These are phyloP conservation scores for Harpagoxenus sublaevis DNA, from an alignment of 2,888 invertebrate genomes.

Conservation along the genomic window DNA sequence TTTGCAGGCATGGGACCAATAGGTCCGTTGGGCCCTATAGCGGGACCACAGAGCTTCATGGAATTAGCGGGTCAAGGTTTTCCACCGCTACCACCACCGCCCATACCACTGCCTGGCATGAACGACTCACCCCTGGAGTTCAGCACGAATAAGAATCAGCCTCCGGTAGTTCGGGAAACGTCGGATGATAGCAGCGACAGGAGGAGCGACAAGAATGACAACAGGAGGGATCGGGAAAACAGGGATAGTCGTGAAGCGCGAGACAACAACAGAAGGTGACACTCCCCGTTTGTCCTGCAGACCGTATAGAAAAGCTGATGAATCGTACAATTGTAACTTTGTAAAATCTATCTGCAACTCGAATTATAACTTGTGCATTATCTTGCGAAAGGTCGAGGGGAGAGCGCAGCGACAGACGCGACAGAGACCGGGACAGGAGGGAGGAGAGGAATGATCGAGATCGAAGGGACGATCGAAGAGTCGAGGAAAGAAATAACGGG, in stretches of 20 bases:
- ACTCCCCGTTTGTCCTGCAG: not conserved
- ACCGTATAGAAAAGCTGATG: no score
- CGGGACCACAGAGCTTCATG: constrained; percentile 84
- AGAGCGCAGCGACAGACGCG: constrained; percentile 85
- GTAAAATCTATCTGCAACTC: not conserved
- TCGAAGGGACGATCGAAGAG: constrained; percentile 83
- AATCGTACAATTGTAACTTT: not conserved
- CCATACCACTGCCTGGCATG: constrained; percentile 86
- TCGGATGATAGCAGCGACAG: constrained; percentile 80
- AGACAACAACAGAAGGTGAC: constrained; percentile 84
- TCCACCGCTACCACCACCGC: constrained; percentile 83
- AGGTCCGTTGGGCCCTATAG: constrained; percentile 82
- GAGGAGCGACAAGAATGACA: constrained; percentile 83
- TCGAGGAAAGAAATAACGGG: constrained; percentile 80
- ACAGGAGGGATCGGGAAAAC: constrained; percentile 84
- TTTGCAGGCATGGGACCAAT: constrained; percentile 83
- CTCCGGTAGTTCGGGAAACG: constrained; percentile 87
- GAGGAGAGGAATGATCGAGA: constrained; percentile 81
- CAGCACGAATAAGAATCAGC: constrained; percentile 89
- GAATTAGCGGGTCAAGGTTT: constrained; percentile 84
- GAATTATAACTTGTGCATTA: constrained; percentile 31
- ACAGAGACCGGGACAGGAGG: constrained; percentile 85
- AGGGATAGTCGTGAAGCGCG: constrained; percentile 86
- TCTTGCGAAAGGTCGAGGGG: constrained; percentile 78
- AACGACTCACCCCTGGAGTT: constrained; percentile 90